A percentile compares a stretch with the other conserved stretches of the same genome.
These are phyloP conservation scores for Branchellion lobata DNA, from an alignment of 2,888 invertebrate species.

Conservation along the genomic window DNA sequence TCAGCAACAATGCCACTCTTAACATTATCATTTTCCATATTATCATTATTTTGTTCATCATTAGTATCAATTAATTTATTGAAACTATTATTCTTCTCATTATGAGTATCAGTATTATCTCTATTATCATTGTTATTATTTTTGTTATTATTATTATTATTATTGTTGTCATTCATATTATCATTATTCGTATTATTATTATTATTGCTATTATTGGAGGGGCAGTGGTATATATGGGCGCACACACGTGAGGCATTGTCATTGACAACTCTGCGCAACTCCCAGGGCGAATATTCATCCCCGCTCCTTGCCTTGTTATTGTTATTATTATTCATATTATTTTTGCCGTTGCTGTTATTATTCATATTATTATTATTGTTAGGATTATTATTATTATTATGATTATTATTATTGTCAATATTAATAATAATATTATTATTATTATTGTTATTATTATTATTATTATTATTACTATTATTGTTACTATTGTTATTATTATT, in stretches of 20 bases:
- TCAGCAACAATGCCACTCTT: background rate
- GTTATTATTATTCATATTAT: background rate
- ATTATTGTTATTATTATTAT: background rate
- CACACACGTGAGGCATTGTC: background rate
- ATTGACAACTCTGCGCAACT: background rate
- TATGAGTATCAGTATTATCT: background rate
- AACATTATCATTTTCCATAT: slow-evolving; percentile 6
- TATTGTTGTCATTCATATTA: no score
- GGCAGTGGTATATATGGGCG: background rate
- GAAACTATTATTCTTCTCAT: background rate
- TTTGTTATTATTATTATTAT: no score
- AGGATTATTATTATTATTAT: background rate
- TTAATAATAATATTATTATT: background rate
- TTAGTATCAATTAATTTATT: no score
- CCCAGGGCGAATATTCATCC: slow-evolving; percentile 19
- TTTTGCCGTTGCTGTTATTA: background rate
- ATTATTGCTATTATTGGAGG: no score
- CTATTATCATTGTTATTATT: background rate
- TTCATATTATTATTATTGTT: background rate
- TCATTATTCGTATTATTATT: no score
- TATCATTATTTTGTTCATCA: no score
- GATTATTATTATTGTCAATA: background rate
- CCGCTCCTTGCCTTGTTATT: no score
- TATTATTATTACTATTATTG: background rate
- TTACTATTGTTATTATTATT: background rate